Conservation (phyloP, 2,797 vertebrate species). For the Leptatherina wallacei region DNA sequence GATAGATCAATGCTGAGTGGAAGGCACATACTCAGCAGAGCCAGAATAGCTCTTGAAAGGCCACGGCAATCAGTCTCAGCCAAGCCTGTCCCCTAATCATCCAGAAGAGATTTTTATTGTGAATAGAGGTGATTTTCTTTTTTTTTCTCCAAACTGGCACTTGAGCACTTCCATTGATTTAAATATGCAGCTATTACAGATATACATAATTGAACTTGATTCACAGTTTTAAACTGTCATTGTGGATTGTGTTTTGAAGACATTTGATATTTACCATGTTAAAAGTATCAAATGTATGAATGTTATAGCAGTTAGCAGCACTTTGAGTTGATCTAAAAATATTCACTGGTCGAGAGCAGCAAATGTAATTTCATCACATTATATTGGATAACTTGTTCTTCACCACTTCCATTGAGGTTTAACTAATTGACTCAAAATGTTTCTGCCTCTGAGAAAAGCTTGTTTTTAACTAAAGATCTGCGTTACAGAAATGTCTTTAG, state of each 20-base stretch:
- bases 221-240: neutral
- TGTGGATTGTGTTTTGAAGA: neutral
- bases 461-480: constrained; percentile 33
- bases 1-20: constrained; percentile 78
- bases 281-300: neutral
- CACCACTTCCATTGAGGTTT: constrained; percentile 16
- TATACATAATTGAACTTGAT: constrained; percentile 56
- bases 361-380: constrained; percentile 33
- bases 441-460: constrained; percentile 27
- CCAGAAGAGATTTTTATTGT: constrained; percentile 64
- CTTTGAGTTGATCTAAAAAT: constrained; percentile 17
- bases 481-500: constrained; percentile 1
- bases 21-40: constrained; percentile 80
- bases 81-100: constrained; percentile 71
- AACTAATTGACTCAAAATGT: constrained; percentile 24
- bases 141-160: constrained; percentile 40
- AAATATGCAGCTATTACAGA: constrained; percentile 59
- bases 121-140: constrained; percentile 62
- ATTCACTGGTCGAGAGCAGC: constrained; percentile 7
- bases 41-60: constrained; percentile 78
- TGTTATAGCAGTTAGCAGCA: constrained; percentile 18
- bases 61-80: constrained; percentile 77
- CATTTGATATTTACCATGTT: neutral
- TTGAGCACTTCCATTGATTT: constrained; percentile 52
- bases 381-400: constrained; percentile 37